A percentile compares a stretch with the other conserved stretches of the same genome.
These are phyloP conservation scores for Lepidotrigona ventralis DNA, from an alignment of 1,140 invertebrate species.

Conservation along the genomic window DNA sequence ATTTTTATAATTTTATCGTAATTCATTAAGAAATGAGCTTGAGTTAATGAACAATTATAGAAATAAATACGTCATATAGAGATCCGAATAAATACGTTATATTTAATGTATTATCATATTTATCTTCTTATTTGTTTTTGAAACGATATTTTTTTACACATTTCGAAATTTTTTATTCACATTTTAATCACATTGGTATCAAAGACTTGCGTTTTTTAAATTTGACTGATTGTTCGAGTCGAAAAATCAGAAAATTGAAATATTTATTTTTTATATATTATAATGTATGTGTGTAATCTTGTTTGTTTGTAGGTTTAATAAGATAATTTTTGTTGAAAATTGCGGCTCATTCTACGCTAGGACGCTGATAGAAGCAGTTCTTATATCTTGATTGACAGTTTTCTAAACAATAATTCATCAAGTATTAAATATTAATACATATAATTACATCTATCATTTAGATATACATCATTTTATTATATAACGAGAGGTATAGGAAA, in stretches of 20 bases:
- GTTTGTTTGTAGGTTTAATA: background rate
- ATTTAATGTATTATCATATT: background rate
- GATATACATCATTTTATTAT: background rate
- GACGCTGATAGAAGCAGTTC: slow-evolving; percentile 64
- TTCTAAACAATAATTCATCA: slow-evolving; percentile 15
- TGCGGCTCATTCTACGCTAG: slow-evolving; percentile 60
- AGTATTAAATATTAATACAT: slow-evolving; percentile 19
- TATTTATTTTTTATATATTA: background rate
- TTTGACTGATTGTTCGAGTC: background rate
- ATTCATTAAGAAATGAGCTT: background rate
- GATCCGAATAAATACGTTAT: no score
- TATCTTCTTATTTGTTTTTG: background rate
- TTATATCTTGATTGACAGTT: slow-evolving; percentile 23
- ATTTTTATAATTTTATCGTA: background rate
- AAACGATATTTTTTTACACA: no score
- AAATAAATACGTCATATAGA: background rate
- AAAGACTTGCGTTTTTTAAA: background rate
- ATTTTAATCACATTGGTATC: background rate
- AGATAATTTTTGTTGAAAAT: background rate
- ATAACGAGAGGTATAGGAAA: slow-evolving; percentile 2
- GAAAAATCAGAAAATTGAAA: background rate
- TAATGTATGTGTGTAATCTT: background rate
- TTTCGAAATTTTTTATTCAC: background rate
- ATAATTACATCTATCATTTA: no score
- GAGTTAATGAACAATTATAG: background rate